Percentiles rank a stretch among this genome's conserved stretches.
Conservation (phyloP, 2,888 invertebrate species). For the Nemurella pictetii region DNA sequence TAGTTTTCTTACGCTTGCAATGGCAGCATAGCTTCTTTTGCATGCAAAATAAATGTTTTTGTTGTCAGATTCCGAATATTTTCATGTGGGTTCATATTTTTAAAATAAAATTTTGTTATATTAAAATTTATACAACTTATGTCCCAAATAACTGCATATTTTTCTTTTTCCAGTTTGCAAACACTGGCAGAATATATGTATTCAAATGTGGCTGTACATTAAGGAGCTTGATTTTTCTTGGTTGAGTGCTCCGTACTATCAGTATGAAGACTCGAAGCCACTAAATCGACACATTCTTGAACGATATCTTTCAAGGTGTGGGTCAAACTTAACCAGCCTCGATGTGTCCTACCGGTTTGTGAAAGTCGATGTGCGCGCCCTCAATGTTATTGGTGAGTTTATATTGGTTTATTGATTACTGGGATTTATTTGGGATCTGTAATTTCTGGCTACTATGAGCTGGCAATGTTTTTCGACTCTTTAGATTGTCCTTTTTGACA, state of each 20-base stretch:
- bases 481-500: too few relatives aligned
- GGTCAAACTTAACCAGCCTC: conserved; percentile 54
- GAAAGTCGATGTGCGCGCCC: conserved; percentile 58
- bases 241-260: conserved; percentile 44
- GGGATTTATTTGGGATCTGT: too few relatives aligned
- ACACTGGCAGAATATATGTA: conserved; percentile 58
- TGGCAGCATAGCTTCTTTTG: neutral
- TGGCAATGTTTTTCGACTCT: too few relatives aligned
- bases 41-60: too few relatives aligned
- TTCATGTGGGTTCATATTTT: too few relatives aligned
- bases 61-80: too few relatives aligned
- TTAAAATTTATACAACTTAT: neutral
- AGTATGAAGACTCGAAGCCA: conserved; percentile 43
- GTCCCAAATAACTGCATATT: neutral
- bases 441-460: too few relatives aligned
- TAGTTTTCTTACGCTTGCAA: too few relatives aligned
- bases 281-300: conserved; percentile 56
- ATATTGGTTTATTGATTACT: conserved; percentile 42
- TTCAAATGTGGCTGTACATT: conserved; percentile 56
- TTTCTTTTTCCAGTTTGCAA: conserved; percentile 54
- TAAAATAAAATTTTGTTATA: neutral
- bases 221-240: conserved; percentile 47
- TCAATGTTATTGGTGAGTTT: conserved; percentile 57
- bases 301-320: conserved; percentile 57
- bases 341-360: conserved; percentile 58